Evolutionary conservation across 1,140 invertebrate genomes (phyloP), one percentile per base, ranked within the genome.

Genomic region (Parapsyche elsis): DNA sequence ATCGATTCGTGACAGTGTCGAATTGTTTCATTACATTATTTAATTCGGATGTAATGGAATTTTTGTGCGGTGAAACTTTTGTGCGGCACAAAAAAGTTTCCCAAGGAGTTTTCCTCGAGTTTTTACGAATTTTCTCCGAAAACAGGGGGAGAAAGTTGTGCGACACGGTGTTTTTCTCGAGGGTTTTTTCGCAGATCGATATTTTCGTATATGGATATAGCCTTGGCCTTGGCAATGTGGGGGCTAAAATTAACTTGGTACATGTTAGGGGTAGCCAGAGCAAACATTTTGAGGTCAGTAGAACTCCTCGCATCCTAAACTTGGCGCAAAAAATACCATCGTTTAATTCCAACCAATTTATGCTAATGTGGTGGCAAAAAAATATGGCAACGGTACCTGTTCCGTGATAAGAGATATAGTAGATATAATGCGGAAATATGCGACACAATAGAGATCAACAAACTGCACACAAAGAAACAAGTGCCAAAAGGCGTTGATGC

Each of bases 171-270:
- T 38, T 77, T 77, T 77, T 77, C 24, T 30, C 64, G 30, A 57
- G 45, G 57, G 19, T 73, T 77, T 77, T 77, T 77, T 77, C 30
- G 5, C 45, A 64, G 57, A 77, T 77, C 75, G 75, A 77, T 77
- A 77, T 77, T 64, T 45, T 64, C 75, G 53, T 67, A 64, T 77
- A 77, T 64, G 75, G 73, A 75, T 75, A 75, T 59, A 75, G 57
- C 75, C 75, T 77, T 77, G 75, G 75, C 75, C 75, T 77, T 77
- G 75, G 75, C 75, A 77, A 77, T 77, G 75, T 67, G n/a, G 26
- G 57, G 75, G 30, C 75, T 77, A 77, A 77, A 77, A 77, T 77
- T 77, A 77, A 77, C 75, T 64, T 49, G 1, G 19, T 67, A 30
- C 26, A 64, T 45, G 53, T 45, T n/a, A 23, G 26, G 24, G 73